phyloP scores from a whole-genome alignment of 2,113 vertebrate species.

The Tor tambroides region DNA sequence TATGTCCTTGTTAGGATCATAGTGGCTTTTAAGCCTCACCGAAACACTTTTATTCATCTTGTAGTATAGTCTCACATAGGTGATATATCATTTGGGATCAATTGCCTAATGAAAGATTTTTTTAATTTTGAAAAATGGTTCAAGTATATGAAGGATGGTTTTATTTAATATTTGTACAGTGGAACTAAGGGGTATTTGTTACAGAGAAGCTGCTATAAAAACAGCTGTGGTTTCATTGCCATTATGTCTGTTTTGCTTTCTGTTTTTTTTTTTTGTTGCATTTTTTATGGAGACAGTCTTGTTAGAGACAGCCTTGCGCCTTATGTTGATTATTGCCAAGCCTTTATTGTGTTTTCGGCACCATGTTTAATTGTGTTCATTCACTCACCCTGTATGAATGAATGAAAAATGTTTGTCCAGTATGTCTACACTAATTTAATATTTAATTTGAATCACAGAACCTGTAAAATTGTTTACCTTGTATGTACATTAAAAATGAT shows the following conservation, averaged over 20 bases:
- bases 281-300: not conserved
- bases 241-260: not conserved
- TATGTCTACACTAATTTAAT: not conserved
- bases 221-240: not conserved
- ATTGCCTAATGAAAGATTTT: not conserved
- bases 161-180: not conserved
- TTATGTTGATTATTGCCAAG: not conserved
- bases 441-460: not conserved
- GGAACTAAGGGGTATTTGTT: not conserved
- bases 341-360: not conserved
- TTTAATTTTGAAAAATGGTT: not conserved
- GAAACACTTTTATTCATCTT: not conserved
- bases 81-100: slow-evolving; percentile 30
- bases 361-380: not conserved
- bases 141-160: not conserved
- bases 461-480: not conserved
- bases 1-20: not conserved
- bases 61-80: not conserved
- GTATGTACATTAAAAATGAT: not conserved
- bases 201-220: not conserved
- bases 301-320: no score
- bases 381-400: not conserved
- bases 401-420: not conserved
- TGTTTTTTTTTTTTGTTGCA: no score
- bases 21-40: not conserved